Evolutionary conservation across 2,797 vertebrate species (phyloP).

Genomic region (Pampus argenteus): DNA sequence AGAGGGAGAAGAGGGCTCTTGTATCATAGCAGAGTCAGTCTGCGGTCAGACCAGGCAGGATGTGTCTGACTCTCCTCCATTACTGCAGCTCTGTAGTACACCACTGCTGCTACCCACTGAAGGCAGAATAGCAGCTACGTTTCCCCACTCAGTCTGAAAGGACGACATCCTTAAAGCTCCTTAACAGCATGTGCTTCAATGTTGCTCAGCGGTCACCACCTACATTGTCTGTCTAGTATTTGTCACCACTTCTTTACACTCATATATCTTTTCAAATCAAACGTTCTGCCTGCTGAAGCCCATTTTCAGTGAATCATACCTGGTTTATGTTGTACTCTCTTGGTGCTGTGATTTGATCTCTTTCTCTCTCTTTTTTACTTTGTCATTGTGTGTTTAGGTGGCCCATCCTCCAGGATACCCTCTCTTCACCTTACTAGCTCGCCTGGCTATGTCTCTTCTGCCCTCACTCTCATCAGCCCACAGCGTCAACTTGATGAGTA

Average conservation of each 20-base stretch:
- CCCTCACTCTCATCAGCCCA: constrained; percentile 89
- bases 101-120: background rate
- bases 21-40: constrained; percentile 52
- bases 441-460: constrained; percentile 82
- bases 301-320: constrained; percentile 19
- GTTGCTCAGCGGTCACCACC: background rate
- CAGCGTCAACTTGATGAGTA: constrained; percentile 91
- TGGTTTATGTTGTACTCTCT: constrained; percentile 24
- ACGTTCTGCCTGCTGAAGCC: background rate
- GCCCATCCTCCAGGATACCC: constrained; percentile 98
- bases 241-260: background rate
- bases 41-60: constrained; percentile 34
- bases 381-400: constrained; percentile 83
- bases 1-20: constrained; percentile 31
- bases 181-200: background rate
- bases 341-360: constrained; percentile 11
- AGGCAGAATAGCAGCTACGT: constrained; percentile 18
- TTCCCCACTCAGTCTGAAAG: background rate
- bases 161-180: background rate
- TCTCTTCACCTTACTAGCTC: constrained; percentile 92
- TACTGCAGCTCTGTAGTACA: constrained; percentile 14
- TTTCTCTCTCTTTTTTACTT: background rate
- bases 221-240: background rate
- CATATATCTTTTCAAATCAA: constrained; percentile 2
- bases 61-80: constrained; percentile 31